Evolutionary conservation across 2,888 invertebrate species (phyloP).

Genomic region (Seira ritae): DNA sequence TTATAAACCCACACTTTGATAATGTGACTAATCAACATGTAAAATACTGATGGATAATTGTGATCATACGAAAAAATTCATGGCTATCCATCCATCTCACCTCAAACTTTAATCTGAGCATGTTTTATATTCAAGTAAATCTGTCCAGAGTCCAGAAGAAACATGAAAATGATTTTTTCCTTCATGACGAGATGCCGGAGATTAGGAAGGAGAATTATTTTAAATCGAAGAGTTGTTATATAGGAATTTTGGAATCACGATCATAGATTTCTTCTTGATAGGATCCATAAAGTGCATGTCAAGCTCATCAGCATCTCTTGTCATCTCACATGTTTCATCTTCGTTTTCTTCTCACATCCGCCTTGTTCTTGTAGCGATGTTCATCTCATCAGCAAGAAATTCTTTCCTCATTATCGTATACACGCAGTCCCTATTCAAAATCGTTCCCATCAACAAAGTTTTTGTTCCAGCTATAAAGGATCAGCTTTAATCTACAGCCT

Average conservation of each 20-base stretch:
- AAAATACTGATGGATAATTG: background rate
- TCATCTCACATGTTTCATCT: background rate
- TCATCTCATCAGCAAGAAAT: slow-evolving; percentile 4
- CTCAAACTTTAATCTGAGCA: background rate
- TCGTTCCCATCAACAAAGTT: background rate
- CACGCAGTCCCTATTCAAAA: background rate
- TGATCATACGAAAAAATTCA: background rate
- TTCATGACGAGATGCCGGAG: background rate
- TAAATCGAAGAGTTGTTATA: background rate
- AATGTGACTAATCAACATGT: background rate
- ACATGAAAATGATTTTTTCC: background rate
- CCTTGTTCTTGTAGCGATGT: slow-evolving; percentile 1
- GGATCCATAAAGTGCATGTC: background rate
- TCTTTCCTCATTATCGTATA: background rate
- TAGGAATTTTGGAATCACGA: background rate
- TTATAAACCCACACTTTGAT: background rate
- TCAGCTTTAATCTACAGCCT: no score
- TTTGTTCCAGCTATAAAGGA: background rate
- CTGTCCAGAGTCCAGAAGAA: background rate
- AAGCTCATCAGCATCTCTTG: background rate
- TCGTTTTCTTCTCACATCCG: no score
- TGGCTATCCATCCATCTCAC: background rate
- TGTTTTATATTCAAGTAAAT: background rate
- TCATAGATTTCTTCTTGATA: background rate
- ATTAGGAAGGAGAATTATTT: background rate